Evolutionary conservation across 1,140 invertebrate species (phyloP).

Genomic region (Drosophila sp.): DNA sequence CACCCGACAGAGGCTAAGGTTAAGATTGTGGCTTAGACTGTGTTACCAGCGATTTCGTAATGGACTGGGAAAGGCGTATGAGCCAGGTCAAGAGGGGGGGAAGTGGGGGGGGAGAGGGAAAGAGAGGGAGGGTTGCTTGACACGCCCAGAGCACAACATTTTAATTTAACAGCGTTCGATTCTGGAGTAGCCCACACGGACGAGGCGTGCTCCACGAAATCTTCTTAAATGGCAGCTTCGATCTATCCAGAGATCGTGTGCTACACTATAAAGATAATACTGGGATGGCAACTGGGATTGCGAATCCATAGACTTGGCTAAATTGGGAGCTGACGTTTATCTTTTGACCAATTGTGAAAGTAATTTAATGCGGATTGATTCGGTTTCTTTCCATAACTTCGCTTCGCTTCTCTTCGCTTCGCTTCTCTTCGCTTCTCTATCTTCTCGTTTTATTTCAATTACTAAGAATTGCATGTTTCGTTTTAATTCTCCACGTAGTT

Average conservation of each 20-base stretch:
- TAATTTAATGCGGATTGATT: conserved; percentile 77
- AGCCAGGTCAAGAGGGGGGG: not conserved
- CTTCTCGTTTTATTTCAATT: conserved; percentile 69
- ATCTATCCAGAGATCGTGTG: conserved; percentile 56
- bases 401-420: not conserved
- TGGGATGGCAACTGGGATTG: conserved; percentile 32
- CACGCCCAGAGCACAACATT: conserved; percentile 52
- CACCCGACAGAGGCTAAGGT: conserved; percentile 11
- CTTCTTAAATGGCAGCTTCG: conserved; percentile 43
- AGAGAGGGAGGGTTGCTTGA: not conserved
- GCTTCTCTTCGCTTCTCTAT: conserved; percentile 6
- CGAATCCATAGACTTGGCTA: conserved; percentile 28
- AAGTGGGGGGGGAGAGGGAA: not conserved
- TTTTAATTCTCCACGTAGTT: conserved; percentile 73
- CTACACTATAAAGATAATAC: conserved; percentile 57
- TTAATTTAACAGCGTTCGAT: conserved; percentile 56
- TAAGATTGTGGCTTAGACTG: conserved; percentile 4
- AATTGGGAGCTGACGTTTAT: conserved; percentile 62
- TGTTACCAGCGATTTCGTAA: conserved; percentile 41
- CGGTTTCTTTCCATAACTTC: not conserved
- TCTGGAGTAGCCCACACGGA: conserved; percentile 42
- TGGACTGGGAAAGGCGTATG: conserved; percentile 20
- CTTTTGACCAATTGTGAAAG: conserved; percentile 80
- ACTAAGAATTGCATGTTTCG: conserved; percentile 79
- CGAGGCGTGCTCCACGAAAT: conserved; percentile 28